Evolutionary conservation across 1,140 invertebrate species (phyloP).

Genomic region (Acyrthosiphon pisum): DNA sequence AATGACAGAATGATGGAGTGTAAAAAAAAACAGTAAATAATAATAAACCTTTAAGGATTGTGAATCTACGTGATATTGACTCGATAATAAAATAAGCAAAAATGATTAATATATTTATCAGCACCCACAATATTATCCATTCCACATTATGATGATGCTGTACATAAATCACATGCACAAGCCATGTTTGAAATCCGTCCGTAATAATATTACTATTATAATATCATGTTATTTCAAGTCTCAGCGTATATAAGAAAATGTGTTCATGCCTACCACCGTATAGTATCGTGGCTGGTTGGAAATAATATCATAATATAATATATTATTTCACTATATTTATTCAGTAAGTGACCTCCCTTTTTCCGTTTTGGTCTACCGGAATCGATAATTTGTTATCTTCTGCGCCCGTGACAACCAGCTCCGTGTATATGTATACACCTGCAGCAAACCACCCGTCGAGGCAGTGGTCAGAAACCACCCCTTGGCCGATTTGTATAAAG

Average conservation of each 20-base stretch:
- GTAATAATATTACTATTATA: background rate
- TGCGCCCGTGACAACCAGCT: background rate
- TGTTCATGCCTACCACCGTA: background rate
- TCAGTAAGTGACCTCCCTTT: slow-evolving; percentile 20
- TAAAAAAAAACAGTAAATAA: background rate
- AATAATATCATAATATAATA: slow-evolving; percentile 10
- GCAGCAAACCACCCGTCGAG: background rate
- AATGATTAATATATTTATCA: background rate
- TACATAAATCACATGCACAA: background rate
- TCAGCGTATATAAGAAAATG: background rate
- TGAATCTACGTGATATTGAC: background rate
- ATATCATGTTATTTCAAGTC: background rate
- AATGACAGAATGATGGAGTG: background rate
- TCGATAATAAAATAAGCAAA: background rate
- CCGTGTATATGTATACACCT: background rate
- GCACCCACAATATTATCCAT: background rate
- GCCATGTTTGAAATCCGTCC: background rate
- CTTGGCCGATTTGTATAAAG: background rate
- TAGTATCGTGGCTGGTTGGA: background rate
- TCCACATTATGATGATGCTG: background rate
- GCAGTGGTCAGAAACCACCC: slow-evolving; percentile 23
- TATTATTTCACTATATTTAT: slow-evolving; percentile 35
- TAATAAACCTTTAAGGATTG: background rate
- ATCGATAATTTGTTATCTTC: slow-evolving; percentile 49
- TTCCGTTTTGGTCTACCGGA: slow-evolving; percentile 27